Conservation (phyloP, 1,140 invertebrate species). For the Scylla paramamosain region DNA sequence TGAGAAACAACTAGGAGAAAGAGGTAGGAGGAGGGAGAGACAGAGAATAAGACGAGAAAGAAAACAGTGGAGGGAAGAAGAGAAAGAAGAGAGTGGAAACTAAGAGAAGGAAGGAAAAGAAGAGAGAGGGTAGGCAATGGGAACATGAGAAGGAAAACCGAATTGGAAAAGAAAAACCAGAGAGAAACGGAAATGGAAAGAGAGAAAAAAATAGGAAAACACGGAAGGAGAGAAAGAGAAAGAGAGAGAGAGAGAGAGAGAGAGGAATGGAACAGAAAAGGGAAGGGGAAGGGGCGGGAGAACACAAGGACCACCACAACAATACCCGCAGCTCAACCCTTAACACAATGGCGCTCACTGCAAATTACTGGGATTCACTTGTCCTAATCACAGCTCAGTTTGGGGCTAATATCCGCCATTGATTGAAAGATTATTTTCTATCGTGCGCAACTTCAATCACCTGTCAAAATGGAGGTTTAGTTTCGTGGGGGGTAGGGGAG, state of each 20-base stretch:
- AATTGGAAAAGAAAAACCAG: background rate
- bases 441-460: constrained; percentile 57
- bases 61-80: no score
- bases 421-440: constrained; percentile 65
- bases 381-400: constrained; percentile 48
- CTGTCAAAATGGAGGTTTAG: constrained; percentile 49
- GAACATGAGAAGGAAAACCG: background rate
- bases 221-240: no score
- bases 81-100: background rate
- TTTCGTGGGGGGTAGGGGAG: background rate
- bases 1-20: no score
- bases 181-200: no score
- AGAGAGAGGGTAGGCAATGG: background rate
- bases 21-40: no score
- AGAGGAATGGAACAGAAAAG: background rate
- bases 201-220: no score
- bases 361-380: constrained; percentile 31
- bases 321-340: background rate
- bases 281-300: background rate
- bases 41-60: no score
- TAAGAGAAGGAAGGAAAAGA: background rate
- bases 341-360: constrained; percentile 18
- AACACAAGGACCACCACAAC: constrained; percentile 1
- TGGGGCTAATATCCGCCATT: constrained; percentile 55
- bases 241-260: no score